Evolutionary conservation across 2,797 vertebrate genomes (phyloP).

Genomic region (Meda fulgida): DNA sequence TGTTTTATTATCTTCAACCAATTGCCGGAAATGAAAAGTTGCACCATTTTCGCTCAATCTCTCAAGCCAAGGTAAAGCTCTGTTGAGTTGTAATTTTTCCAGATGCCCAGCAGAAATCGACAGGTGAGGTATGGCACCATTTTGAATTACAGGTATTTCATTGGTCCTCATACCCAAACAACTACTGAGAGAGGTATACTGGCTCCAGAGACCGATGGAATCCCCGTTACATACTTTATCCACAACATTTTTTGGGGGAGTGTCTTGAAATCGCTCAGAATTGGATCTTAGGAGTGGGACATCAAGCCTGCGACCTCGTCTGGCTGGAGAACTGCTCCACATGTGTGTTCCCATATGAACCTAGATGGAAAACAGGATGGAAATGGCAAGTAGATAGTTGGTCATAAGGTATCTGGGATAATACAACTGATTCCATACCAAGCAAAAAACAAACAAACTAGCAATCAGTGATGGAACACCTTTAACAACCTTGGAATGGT

Average conservation of each 20-base stretch:
- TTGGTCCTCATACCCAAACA: conserved; percentile 98
- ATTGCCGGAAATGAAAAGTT: conserved; percentile 90
- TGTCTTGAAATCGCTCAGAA: conserved; percentile 92
- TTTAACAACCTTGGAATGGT: conserved; percentile 33
- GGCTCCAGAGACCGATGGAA: conserved; percentile 94
- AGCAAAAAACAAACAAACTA: background rate
- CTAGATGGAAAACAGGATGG: conserved; percentile 72
- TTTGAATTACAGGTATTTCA: conserved; percentile 98
- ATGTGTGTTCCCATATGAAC: conserved; percentile 92
- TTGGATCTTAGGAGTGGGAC: conserved; percentile 94
- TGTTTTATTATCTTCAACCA: conserved; percentile 93
- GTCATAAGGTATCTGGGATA: conserved; percentile 65
- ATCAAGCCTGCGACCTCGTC: conserved; percentile 90
- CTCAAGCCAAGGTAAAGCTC: conserved; percentile 93
- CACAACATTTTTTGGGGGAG: conserved; percentile 93
- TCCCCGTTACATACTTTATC: conserved; percentile 86
- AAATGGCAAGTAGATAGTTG: conserved; percentile 44
- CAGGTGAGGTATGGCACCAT: conserved; percentile 89
- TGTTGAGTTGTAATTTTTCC: conserved; percentile 91
- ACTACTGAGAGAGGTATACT: conserved; percentile 93
- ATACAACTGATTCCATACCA: background rate
- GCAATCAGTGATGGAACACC: background rate
- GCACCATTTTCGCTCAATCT: conserved; percentile 93
- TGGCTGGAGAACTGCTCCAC: conserved; percentile 88
- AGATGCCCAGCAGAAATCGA: conserved; percentile 89